Conservation (phyloP, 2,113 vertebrate species). For the Oceanites oceanicus region DNA sequence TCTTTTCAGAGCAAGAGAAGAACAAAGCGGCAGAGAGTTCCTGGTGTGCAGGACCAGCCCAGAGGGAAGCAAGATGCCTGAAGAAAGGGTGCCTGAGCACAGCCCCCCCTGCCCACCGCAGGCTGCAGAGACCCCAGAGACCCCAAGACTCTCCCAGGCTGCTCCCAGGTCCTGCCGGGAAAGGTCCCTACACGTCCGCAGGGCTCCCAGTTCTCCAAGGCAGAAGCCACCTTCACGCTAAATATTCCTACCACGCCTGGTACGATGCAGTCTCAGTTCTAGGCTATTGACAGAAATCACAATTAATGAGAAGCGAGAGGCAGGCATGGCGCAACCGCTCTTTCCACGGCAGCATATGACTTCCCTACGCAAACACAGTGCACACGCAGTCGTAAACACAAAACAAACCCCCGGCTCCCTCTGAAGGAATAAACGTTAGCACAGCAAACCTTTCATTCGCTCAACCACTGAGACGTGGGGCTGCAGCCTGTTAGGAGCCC, state of each 20-base stretch:
- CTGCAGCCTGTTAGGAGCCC: not conserved
- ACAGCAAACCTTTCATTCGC: not conserved
- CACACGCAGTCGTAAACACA: not conserved
- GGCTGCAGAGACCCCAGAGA: not conserved
- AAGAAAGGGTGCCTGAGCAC: not conserved
- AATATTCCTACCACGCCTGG: not conserved
- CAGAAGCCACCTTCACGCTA: not conserved
- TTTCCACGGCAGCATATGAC: not conserved
- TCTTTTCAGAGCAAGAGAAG: not conserved
- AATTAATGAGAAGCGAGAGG: not conserved
- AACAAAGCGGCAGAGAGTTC: not conserved
- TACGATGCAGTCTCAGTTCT: not conserved
- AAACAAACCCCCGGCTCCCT: not conserved
- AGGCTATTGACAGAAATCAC: not conserved
- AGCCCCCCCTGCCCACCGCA: not conserved
- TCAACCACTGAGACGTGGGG: not conserved
- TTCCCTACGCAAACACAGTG: not conserved
- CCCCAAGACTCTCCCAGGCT: not conserved
- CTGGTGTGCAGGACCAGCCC: not conserved
- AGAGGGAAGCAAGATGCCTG: not conserved
- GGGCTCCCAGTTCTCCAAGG: not conserved
- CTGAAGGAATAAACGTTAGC: not conserved
- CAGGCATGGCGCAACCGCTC: not conserved
- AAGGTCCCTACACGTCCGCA: not conserved
- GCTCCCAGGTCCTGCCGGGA: not conserved